These are phyloP conservation scores for Eunapius fragilis DNA, from an alignment of 37 sponge, comb jelly and placozoan genomes.

Conservation along the genomic window DNA sequence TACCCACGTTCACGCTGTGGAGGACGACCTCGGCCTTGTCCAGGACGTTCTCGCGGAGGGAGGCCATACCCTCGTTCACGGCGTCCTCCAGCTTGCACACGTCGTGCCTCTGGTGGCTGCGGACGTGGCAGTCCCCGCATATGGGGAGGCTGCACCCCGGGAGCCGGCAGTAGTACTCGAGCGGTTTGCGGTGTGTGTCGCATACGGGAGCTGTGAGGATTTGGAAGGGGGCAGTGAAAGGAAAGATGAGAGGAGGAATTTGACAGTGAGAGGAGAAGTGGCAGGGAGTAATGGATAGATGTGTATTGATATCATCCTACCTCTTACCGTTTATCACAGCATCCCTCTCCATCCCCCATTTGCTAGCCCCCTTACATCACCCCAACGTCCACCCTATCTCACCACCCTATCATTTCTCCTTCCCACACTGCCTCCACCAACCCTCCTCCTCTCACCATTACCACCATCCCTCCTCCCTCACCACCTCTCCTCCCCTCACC, in stretches of 20 bases:
- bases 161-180: not conserved
- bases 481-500: not conserved
- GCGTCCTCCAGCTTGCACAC: not conserved
- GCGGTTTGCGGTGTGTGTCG: not conserved
- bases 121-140: not conserved
- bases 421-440: not conserved
- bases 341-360: no score
- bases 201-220: not conserved
- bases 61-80: not conserved
- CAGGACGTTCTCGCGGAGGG: slow-evolving; percentile 8
- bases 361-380: no score
- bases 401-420: not conserved
- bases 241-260: not conserved
- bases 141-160: not conserved
- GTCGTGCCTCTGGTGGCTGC: not conserved
- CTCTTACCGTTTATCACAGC: no score
- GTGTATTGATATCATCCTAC: no score
- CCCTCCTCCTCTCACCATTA: not conserved
- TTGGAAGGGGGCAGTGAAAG: not conserved
- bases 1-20: slow-evolving; percentile 11
- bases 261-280: not conserved
- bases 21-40: slow-evolving; percentile 13
- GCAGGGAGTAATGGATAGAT: not conserved
- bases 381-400: not conserved
- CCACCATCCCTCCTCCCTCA: not conserved